Conservation (phyloP, 2,888 invertebrate species). For the Criorhina ranunculi region DNA sequence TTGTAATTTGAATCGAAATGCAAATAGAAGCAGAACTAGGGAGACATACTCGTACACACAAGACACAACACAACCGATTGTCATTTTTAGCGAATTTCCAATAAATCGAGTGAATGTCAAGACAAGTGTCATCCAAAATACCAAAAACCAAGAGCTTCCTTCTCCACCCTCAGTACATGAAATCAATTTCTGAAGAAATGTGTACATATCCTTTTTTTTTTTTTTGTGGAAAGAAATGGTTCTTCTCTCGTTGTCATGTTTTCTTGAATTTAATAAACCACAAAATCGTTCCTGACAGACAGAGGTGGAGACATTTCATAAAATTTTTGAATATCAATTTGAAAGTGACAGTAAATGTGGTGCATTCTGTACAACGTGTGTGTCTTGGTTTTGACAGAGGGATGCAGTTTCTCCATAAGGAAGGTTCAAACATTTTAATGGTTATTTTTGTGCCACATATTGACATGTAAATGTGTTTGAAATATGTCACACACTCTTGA, state of each 20-base stretch:
- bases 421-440: neutral
- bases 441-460: neutral
- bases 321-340: conserved; percentile 64
- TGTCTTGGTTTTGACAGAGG: neutral
- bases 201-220: neutral
- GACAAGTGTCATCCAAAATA: conserved; percentile 61
- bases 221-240: conserved; percentile 11
- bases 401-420: neutral
- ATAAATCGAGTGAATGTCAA: conserved; percentile 71
- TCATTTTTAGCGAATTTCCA: conserved; percentile 66
- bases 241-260: conserved; percentile 41
- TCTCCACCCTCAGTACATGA: neutral
- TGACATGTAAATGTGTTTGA: conserved; percentile 19
- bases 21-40: neutral
- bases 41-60: too few species aligned
- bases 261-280: conserved; percentile 66
- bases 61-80: conserved; percentile 23
- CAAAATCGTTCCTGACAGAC: conserved; percentile 50
- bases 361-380: conserved; percentile 5
- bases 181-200: conserved; percentile 39
- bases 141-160: conserved; percentile 27
- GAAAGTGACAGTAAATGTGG: conserved; percentile 47
- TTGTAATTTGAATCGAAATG: conserved; percentile 55
- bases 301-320: conserved; percentile 69
- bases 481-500: conserved; percentile 31